phyloP scores from a whole-genome alignment of 2,113 vertebrate species.

The Lates calcarifer region DNA sequence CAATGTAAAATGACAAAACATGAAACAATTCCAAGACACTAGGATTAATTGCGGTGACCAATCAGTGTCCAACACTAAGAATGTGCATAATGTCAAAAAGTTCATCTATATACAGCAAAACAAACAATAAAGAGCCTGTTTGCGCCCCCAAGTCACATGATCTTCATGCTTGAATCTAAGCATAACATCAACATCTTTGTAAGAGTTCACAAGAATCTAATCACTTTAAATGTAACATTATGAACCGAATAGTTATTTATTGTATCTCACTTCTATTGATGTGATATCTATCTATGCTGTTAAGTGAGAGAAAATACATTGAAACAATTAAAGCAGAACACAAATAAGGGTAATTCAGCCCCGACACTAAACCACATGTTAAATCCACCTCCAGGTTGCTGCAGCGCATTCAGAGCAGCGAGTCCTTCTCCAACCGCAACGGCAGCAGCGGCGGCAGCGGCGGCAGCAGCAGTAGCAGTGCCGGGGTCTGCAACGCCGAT shows the following conservation, averaged over 20 bases:
- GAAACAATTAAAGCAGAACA: neutral
- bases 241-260: too few relatives aligned
- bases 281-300: too few relatives aligned
- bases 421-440: conserved; percentile 91
- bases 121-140: too few relatives aligned
- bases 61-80: too few relatives aligned
- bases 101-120: too few relatives aligned
- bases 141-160: neutral
- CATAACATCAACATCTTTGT: neutral
- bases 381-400: conserved; percentile 82
- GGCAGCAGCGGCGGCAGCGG: conserved; percentile 70
- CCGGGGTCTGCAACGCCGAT: conserved; percentile 90
- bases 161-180: neutral
- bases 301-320: too few relatives aligned
- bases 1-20: too few relatives aligned
- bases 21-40: too few relatives aligned
- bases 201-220: neutral
- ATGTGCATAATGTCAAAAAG: too few relatives aligned
- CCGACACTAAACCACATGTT: neutral
- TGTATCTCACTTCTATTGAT: too few relatives aligned
- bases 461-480: conserved; percentile 75
- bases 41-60: too few relatives aligned
- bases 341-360: neutral
- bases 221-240: too few relatives aligned
- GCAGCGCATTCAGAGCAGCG: conserved; percentile 96